These are phyloP conservation scores for Callorhinus ursinus DNA, from an alignment of 2,113 vertebrate genomes.

Conservation along the genomic window DNA sequence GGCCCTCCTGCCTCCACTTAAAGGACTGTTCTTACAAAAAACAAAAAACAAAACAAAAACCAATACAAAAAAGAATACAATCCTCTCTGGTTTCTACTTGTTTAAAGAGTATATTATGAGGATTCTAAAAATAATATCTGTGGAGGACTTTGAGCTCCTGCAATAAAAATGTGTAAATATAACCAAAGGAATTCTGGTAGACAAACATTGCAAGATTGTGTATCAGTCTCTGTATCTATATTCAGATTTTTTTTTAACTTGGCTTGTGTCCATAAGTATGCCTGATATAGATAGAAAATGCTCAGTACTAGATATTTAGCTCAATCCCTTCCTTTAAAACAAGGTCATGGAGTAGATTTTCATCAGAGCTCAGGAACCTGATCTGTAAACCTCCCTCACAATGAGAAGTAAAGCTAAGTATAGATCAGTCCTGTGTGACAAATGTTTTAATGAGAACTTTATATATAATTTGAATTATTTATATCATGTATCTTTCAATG, in stretches of 20 bases:
- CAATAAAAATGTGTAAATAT: conserved; percentile 46
- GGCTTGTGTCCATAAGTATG: background rate
- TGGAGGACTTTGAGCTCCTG: conserved; percentile 54
- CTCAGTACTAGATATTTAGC: background rate
- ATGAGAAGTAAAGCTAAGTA: background rate
- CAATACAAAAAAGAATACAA: background rate
- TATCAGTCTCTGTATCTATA: conserved; percentile 7
- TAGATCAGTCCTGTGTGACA: background rate
- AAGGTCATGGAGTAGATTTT: background rate
- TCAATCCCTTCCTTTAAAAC: conserved; percentile 13
- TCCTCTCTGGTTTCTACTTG: conserved; percentile 23
- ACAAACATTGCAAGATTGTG: background rate
- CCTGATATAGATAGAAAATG: background rate
- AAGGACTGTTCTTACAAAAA: background rate
- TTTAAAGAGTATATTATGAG: conserved; percentile 23
- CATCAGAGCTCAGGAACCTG: background rate
- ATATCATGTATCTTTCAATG: background rate
- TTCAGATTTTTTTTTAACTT: background rate
- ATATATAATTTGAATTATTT: background rate
- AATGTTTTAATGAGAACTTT: background rate
- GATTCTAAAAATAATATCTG: conserved; percentile 53
- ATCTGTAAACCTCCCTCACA: background rate
- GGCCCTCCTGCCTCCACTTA: background rate
- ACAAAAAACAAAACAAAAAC: background rate
- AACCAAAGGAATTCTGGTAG: conserved; percentile 46